Conservation (phyloP, 2,888 invertebrate species). For the Leptopilina syphax region DNA sequence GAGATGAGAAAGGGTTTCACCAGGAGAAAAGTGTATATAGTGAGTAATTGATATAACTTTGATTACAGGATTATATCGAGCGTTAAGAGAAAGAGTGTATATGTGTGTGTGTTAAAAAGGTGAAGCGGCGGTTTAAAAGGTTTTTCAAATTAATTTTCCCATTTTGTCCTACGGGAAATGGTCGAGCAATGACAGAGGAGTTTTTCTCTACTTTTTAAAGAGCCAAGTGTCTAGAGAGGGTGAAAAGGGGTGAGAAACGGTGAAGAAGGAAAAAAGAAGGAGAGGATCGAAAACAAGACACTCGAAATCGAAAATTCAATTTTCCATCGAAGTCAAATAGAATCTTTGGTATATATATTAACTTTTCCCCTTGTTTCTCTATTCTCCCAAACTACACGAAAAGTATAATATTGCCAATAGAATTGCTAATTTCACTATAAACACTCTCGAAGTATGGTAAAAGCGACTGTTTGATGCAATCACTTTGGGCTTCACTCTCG, state of each 20-base stretch:
- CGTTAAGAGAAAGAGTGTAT: conserved; percentile 48
- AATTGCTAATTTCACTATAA: conserved; percentile 73
- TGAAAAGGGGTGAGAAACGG: not conserved
- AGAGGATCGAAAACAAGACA: not conserved
- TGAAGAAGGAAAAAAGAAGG: no score
- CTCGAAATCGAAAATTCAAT: conserved; percentile 61
- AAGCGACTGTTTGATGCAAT: not conserved
- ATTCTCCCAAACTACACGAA: conserved; percentile 43
- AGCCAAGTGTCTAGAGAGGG: not conserved
- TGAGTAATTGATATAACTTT: conserved; percentile 64
- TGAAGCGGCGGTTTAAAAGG: conserved; percentile 56
- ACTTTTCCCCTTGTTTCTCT: conserved; percentile 44
- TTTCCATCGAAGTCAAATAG: conserved; percentile 58
- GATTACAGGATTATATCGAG: conserved; percentile 65
- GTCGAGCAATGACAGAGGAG: conserved; percentile 1
- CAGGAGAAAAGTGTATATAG: conserved; percentile 44
- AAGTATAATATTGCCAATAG: conserved; percentile 66
- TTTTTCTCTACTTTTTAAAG: conserved; percentile 16
- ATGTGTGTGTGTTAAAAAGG: not conserved
- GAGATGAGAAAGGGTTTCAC: no score
- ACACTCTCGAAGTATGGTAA: conserved; percentile 53
- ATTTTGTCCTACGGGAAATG: conserved; percentile 47
- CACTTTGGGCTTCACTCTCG: conserved; percentile 12
- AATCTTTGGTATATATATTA: conserved; percentile 64
- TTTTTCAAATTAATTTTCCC: conserved; percentile 64